These are phyloP conservation scores for Pachliopta kotzebuea DNA, from an alignment of 2,888 invertebrate genomes.

Conservation along the genomic window DNA sequence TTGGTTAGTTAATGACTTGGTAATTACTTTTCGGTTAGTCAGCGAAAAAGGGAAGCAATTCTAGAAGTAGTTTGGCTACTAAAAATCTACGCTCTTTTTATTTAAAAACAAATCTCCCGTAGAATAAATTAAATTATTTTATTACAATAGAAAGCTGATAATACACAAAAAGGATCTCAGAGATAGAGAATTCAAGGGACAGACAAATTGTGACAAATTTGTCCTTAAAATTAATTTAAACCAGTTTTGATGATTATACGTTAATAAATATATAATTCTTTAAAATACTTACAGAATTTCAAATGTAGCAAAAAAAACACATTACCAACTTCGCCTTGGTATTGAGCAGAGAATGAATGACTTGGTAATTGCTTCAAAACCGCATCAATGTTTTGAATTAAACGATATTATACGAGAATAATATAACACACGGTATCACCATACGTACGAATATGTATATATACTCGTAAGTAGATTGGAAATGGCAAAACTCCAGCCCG, in stretches of 20 bases:
- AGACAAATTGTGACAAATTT: too few relatives aligned
- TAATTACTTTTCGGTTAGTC: slow-evolving; percentile 59
- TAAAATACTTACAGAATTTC: slow-evolving; percentile 4
- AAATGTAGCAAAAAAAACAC: slow-evolving; percentile 7
- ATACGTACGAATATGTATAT: slow-evolving; percentile 14
- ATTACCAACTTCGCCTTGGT: slow-evolving; percentile 1
- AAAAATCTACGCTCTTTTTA: slow-evolving; percentile 3
- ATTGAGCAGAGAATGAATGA: slow-evolving; percentile 5
- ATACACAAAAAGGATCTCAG: too few relatives aligned
- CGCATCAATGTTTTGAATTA: not conserved
- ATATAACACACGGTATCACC: not conserved
- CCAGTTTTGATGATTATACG: too few relatives aligned
- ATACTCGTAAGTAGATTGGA: slow-evolving; percentile 27
- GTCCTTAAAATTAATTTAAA: too few relatives aligned
- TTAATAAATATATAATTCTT: too few relatives aligned
- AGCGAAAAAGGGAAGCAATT: slow-evolving; percentile 23
- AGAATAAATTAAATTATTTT: too few relatives aligned
- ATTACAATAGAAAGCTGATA: too few relatives aligned
- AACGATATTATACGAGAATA: not conserved
- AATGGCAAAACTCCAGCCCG: slow-evolving; percentile 43
- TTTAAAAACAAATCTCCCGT: too few relatives aligned
- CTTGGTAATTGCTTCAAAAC: slow-evolving; percentile 16
- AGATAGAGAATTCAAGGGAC: not conserved
- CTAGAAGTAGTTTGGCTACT: slow-evolving; percentile 7
- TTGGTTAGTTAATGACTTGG: slow-evolving; percentile 41